phyloP scores from a whole-genome alignment of 1,140 invertebrate species.

The Leguminivora glycinivorella region DNA sequence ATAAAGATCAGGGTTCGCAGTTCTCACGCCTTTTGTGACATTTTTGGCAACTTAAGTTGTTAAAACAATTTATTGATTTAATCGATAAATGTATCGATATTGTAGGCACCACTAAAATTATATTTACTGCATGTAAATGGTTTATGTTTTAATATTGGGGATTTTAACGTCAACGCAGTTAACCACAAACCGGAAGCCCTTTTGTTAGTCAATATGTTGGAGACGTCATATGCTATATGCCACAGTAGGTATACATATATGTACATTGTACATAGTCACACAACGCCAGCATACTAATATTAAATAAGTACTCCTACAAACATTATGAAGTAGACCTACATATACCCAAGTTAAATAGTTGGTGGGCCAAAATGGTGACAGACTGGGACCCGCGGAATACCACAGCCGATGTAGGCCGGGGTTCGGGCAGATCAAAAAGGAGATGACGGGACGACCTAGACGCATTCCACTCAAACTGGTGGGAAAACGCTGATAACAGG shows the following conservation, averaged over 20 bases:
- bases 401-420: no score
- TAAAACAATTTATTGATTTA: neutral
- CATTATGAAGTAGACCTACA: no score
- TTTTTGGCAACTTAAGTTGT: neutral
- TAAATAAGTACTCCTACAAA: neutral
- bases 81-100: neutral
- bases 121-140: neutral
- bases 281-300: neutral
- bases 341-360: no score
- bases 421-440: no score
- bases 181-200: neutral
- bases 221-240: neutral
- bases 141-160: neutral
- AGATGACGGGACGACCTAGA: no score
- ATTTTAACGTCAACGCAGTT: neutral
- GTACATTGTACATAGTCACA: neutral
- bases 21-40: neutral
- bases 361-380: no score
- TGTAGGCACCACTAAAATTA: neutral
- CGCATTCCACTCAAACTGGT: no score
- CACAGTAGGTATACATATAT: no score
- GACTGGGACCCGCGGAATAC: no score
- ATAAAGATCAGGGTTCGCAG: conserved; percentile 14
- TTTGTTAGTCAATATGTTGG: neutral
- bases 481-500: no score